Evolutionary conservation across 2,888 invertebrate species (phyloP), one percentile per base, ranked within the genome.

Genomic region (Campaea margaritaria): DNA sequence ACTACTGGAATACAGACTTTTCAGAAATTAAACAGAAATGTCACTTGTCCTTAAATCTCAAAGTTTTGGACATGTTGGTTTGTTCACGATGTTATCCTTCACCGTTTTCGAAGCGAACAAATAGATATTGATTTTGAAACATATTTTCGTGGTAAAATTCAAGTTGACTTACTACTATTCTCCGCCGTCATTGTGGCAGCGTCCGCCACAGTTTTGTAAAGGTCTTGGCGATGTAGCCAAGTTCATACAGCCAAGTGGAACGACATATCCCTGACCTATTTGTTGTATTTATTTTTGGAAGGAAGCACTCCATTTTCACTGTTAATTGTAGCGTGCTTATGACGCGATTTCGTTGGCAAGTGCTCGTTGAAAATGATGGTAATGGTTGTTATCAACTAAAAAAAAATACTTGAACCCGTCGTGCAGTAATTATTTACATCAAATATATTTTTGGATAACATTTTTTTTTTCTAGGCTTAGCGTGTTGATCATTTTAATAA

Each of bases 201-300:
- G 38, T 31, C 41, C 44, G 45, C 58, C 58, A 55, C 50, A 51
- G 60, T 55, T 50, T 59, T 54, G 41, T 56, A 54, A 45, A 63
- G 67, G 56, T 67, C 63, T 69, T 69, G 67, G 69, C 69, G 58
- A 58, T 60, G 60, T 52, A 65, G 65, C 65, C 65, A 62, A 64
- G 64, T 62, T 62, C 57, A 62, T 34, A 50, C 57, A 79, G 83
- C 82, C 83, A 86, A 86, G 78, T 85, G 76, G 79, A 77, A 75
- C 79, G 74, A 75, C 74, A 75, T 75, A 81, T 79, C 80, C 79
- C 73, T 86, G 83, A 85, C 83, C 83, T 65, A 76, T 75, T 80
- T 81, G 57, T 51, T 57, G 61, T 68, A 63, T 74, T 74, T 74
- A 73, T 73, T 72, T 75, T 72, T 72, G 55, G 61, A 14, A 56